A percentile compares a stretch with the other conserved stretches of the same genome.
These are phyloP conservation scores for Spondyliosoma cantharus DNA, from an alignment of 2,797 vertebrate genomes.

Conservation along the genomic window DNA sequence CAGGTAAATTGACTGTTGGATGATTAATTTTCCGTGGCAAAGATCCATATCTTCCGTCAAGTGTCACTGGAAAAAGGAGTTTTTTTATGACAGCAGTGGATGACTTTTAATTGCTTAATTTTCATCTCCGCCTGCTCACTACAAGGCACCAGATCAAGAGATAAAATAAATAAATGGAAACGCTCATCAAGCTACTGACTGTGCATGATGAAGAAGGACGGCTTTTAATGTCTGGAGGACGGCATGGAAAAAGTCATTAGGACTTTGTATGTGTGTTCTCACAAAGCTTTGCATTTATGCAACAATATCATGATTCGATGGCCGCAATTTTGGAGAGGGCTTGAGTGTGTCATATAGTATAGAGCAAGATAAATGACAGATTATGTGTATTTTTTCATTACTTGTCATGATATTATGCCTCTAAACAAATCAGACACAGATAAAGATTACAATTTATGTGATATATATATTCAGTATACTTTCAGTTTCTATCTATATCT, in stretches of 20 bases:
- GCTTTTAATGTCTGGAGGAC: slow-evolving; percentile 30
- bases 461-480: not conserved
- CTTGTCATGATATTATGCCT: not conserved
- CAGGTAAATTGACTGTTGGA: slow-evolving; percentile 68
- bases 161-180: slow-evolving; percentile 55
- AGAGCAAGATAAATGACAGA: not conserved
- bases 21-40: slow-evolving; percentile 64
- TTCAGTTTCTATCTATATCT: too few relatives aligned
- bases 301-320: not conserved
- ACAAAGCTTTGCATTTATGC: not conserved
- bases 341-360: too few relatives aligned
- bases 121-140: slow-evolving; percentile 35
- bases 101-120: slow-evolving; percentile 70
- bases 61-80: slow-evolving; percentile 51
- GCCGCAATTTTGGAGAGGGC: not conserved
- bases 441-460: not conserved
- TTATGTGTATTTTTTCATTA: not conserved
- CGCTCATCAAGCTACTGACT: slow-evolving; percentile 37
- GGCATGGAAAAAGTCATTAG: slow-evolving; percentile 12
- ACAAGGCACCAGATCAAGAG: slow-evolving; percentile 60
- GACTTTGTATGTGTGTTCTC: not conserved
- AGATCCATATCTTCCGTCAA: slow-evolving; percentile 60
- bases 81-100: slow-evolving; percentile 55
- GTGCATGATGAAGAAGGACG: slow-evolving; percentile 26
- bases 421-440: not conserved